These are phyloP conservation scores for Graphium colonna DNA, from an alignment of 2,888 invertebrate species.

Conservation along the genomic window DNA sequence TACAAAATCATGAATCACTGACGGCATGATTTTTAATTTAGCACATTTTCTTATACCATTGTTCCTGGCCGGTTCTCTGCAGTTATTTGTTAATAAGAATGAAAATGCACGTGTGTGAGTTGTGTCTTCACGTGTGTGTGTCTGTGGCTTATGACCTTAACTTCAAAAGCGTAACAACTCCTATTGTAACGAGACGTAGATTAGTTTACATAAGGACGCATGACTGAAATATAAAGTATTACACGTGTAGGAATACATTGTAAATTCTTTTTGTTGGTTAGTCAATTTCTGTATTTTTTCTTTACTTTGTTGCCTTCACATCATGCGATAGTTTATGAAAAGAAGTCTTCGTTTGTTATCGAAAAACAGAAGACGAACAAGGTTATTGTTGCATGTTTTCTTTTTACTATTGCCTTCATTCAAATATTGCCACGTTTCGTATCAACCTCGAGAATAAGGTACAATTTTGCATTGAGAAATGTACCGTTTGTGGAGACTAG, in stretches of 20 bases:
- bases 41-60: background rate
- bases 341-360: background rate
- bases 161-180: background rate
- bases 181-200: background rate
- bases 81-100: background rate
- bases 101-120: background rate
- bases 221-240: background rate
- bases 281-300: background rate
- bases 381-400: background rate
- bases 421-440: no score
- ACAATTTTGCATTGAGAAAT: no score
- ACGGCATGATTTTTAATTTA: background rate
- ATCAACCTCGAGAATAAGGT: no score
- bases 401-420: no score
- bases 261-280: background rate
- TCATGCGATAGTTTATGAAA: background rate
- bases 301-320: background rate
- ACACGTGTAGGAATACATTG: background rate
- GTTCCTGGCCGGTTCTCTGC: no score
- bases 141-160: conserved; percentile 1
- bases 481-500: no score
- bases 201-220: background rate
- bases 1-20: no score
- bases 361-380: background rate
- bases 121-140: background rate